Conservation (phyloP, 2,113 vertebrate species). For the Dipodomys ordii region DNA sequence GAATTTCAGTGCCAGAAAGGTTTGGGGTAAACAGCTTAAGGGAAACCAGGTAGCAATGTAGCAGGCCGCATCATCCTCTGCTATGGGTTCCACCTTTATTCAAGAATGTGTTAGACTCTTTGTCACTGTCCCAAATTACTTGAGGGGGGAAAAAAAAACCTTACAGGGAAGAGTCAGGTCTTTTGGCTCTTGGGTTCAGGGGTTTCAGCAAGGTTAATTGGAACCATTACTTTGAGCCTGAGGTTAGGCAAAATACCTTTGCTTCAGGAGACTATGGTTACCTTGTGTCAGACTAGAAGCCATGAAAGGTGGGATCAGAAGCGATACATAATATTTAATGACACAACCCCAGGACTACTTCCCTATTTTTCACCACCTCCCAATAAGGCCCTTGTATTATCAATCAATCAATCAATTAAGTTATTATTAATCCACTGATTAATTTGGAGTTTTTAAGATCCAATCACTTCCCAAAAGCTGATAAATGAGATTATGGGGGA, state of each 20-base stretch:
- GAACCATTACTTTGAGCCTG: neutral
- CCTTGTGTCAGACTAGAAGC: too few species aligned
- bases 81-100: neutral
- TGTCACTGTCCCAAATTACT: neutral
- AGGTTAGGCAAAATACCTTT: neutral
- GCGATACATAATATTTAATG: too few species aligned
- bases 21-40: neutral
- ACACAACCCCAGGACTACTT: too few species aligned
- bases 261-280: too few species aligned
- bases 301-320: neutral
- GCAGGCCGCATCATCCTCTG: neutral
- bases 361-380: neutral
- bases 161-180: neutral
- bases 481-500: too few species aligned
- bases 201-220: neutral
- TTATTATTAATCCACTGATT: neutral
- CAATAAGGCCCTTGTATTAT: too few species aligned
- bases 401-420: neutral
- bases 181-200: neutral
- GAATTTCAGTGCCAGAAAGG: neutral
- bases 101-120: neutral
- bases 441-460: too few species aligned
- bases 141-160: neutral
- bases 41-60: neutral
- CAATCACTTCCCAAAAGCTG: neutral